phyloP scores from a whole-genome alignment of 2,113 vertebrate species.

The Jaculus jaculus region DNA sequence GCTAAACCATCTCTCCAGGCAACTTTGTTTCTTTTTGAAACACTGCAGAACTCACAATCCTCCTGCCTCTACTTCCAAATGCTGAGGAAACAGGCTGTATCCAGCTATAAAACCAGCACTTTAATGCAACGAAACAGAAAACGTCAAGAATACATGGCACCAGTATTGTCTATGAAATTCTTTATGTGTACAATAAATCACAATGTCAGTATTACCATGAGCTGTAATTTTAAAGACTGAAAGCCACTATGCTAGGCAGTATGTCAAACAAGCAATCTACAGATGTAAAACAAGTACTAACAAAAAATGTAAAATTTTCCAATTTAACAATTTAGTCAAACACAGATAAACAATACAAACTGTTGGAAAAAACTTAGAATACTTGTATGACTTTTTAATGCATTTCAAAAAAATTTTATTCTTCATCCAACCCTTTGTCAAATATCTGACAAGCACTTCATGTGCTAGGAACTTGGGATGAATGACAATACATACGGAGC shows the following conservation, averaged over 20 bases:
- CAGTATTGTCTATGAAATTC: background rate
- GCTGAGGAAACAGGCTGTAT: background rate
- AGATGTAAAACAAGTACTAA: background rate
- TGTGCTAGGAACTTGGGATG: background rate
- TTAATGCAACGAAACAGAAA: conserved; percentile 9
- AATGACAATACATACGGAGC: background rate
- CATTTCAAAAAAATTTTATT: background rate
- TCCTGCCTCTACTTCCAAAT: background rate
- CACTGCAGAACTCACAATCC: background rate
- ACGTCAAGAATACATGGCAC: background rate
- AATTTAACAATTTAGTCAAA: background rate
- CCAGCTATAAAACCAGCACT: background rate
- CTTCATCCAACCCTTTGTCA: background rate
- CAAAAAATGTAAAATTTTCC: background rate
- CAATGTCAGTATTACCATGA: background rate
- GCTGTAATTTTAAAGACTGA: background rate
- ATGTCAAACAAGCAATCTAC: background rate
- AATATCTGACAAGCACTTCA: background rate
- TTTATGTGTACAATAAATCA: background rate
- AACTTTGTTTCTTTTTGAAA: no score
- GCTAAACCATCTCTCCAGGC: no score
- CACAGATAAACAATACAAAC: background rate
- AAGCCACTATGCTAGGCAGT: background rate
- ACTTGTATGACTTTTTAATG: background rate
- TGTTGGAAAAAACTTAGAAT: background rate